Evolutionary conservation across 2,888 invertebrate species (phyloP), one percentile per base, ranked within the genome.

Genomic region (Yponomeuta malinellus): DNA sequence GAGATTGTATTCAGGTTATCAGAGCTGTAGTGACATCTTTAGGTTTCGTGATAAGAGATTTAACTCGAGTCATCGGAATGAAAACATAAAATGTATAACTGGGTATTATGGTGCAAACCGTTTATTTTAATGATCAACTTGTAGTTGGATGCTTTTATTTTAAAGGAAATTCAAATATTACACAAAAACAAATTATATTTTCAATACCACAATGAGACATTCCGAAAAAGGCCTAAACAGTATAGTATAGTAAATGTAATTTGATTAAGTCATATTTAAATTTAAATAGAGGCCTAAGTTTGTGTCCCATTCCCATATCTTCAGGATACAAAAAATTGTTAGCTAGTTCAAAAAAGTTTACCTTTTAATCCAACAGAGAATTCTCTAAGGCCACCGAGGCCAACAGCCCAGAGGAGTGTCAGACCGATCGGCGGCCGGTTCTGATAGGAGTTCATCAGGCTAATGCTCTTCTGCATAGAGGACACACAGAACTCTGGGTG

Each of bases 351-450:
- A 64, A 64, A 31, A 10, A 4, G 10, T 72, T 77, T 88, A 95
- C 95, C 94, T 92, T 94, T 94, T 68, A 96, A 86, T 37, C 96
- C 96, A 73, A 94, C 93, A 70, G 90, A 85, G 69, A 96, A 92
- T 79, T 96, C 93, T 73, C 87, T 93, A 70, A 92, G 86, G 0
- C 96, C 96, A 10, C 94, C 95, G 80, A 96, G 96, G 0, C 95
- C 95, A n/a, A 96, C 89, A 0, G 95, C 95, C 96, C 96, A 96
- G 1, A 96, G 85, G 65, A 96, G 89, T 0, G 96, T 94, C 52
- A 95, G 86, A 1, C 96, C 96, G 73, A 96, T 94, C 1, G 94
- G 93, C 72, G 95, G 95, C 70, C 96, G 92, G 81, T 96, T 96
- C 78, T 96, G 96, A 80, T 96, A 96, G 0, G 96, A 96, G 77